Conservation (phyloP, 2,113 vertebrate genomes). For the Silurus meridionalis region DNA sequence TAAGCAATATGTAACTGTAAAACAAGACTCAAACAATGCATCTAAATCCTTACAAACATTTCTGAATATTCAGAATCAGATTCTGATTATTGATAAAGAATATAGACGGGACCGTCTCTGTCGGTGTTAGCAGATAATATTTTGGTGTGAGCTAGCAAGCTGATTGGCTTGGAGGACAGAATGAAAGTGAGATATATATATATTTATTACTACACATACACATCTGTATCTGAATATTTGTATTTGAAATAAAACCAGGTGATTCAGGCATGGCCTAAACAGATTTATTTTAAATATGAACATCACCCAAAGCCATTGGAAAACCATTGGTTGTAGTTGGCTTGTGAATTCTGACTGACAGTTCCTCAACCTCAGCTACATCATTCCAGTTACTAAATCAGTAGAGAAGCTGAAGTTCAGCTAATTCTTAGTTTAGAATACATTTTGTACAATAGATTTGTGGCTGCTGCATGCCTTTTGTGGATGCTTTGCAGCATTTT, state of each 20-base stretch:
- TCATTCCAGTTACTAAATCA: neutral
- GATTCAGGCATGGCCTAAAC: neutral
- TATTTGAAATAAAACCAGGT: neutral
- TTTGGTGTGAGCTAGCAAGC: neutral
- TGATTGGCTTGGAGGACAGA: neutral
- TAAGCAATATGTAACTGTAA: slow-evolving; percentile 50
- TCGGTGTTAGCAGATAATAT: neutral
- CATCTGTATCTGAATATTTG: neutral
- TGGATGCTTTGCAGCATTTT: neutral
- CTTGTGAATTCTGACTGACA: neutral
- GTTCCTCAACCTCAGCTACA: neutral
- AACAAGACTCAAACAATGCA: slow-evolving; percentile 22
- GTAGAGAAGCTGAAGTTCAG: neutral
- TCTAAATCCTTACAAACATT: neutral
- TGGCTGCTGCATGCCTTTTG: neutral
- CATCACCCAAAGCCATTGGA: neutral
- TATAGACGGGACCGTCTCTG: neutral
- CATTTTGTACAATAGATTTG: neutral
- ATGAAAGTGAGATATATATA: neutral
- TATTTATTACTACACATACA: neutral
- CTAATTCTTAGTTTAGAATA: neutral
- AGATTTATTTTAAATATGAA: neutral
- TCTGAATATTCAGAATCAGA: neutral
- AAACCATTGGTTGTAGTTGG: neutral
- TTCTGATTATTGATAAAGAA: neutral